These are phyloP conservation scores for Procavia capensis DNA, from an alignment of 2,113 vertebrate species.

Conservation along the genomic window DNA sequence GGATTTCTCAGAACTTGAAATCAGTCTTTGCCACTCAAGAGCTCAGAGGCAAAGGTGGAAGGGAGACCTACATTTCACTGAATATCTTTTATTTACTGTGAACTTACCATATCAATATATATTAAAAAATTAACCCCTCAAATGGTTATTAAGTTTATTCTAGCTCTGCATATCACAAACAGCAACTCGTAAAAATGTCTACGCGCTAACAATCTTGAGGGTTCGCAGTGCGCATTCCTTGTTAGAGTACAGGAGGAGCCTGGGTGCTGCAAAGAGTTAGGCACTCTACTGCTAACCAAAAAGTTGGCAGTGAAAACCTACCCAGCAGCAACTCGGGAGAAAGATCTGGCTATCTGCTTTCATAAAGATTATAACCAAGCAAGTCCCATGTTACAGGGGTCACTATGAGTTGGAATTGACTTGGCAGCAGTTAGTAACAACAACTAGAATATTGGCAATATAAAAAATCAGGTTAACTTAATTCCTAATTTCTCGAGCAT, in stretches of 20 bases:
- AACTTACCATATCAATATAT: neutral
- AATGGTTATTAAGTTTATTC: neutral
- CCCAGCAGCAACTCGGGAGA: neutral
- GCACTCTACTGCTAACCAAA: neutral
- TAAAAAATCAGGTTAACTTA: neutral
- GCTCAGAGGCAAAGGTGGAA: neutral
- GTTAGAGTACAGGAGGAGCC: neutral
- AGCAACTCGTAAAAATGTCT: neutral
- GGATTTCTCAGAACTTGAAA: neutral
- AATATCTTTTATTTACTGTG: neutral
- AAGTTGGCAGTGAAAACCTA: neutral
- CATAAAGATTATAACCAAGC: too few relatives aligned
- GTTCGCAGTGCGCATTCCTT: neutral
- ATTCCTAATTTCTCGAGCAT: neutral
- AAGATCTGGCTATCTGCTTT: too few relatives aligned
- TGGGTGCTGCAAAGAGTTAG: neutral
- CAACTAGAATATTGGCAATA: neutral
- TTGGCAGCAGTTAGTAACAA: too few relatives aligned
- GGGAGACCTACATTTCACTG: neutral
- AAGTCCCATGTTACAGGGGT: too few relatives aligned
- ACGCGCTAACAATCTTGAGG: neutral
- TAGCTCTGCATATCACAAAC: neutral
- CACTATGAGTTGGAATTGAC: too few relatives aligned
- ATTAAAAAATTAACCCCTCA: neutral
- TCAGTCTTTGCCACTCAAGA: neutral